Conservation (phyloP, 2,888 invertebrate genomes). For the Catocala nupta region DNA sequence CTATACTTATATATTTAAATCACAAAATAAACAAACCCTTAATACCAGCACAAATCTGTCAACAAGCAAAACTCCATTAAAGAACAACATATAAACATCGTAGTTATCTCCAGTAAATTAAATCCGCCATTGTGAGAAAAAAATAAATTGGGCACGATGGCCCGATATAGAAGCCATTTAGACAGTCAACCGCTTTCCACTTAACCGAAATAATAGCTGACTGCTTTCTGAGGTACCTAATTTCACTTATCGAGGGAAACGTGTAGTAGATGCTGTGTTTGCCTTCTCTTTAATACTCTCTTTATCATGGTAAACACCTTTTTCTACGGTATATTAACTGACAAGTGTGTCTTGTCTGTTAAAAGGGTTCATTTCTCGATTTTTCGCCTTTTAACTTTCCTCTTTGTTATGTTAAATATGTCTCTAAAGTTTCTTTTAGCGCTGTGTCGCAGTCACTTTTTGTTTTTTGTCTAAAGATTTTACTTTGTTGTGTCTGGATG, state of each 20-base stretch:
- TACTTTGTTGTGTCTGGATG: too few species aligned
- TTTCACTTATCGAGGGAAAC: conserved; percentile 56
- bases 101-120: conserved; percentile 40
- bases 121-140: conserved; percentile 38
- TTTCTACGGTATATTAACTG: conserved; percentile 62
- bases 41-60: too few species aligned
- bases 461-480: too few species aligned
- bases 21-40: too few species aligned
- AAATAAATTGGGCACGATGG: conserved; percentile 50
- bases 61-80: too few species aligned
- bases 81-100: conserved; percentile 23
- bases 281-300: conserved; percentile 17
- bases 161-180: conserved; percentile 58
- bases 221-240: conserved; percentile 47
- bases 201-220: conserved; percentile 60
- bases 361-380: conserved; percentile 52
- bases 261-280: conserved; percentile 31
- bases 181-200: conserved; percentile 56
- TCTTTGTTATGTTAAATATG: conserved; percentile 61
- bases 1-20: too few species aligned
- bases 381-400: conserved; percentile 31
- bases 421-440: conserved; percentile 35
- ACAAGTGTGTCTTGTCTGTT: conserved; percentile 53
- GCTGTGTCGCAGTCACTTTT: neutral
- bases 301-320: conserved; percentile 65